Percentiles rank a stretch among this genome's conserved stretches.
phyloP scores from a whole-genome alignment of 2,888 invertebrate species.

The Microctonus hyperodae region DNA sequence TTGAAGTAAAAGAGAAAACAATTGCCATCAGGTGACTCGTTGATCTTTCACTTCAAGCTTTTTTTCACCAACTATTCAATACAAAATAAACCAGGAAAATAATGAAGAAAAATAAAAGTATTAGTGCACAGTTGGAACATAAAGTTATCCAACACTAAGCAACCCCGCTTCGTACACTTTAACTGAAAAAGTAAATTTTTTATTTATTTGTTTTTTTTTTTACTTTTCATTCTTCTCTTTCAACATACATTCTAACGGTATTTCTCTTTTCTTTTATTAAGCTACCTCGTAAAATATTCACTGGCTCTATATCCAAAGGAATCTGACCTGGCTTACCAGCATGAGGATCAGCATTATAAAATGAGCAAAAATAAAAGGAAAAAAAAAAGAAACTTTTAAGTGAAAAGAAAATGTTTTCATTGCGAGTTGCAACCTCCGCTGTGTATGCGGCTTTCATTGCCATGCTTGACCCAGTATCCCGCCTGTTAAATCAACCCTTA shows the following conservation, averaged over 20 bases:
- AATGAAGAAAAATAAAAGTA: background rate
- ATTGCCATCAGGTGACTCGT: slow-evolving; percentile 15
- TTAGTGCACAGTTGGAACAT: slow-evolving; percentile 3
- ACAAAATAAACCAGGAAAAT: background rate
- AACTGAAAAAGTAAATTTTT: slow-evolving; percentile 6
- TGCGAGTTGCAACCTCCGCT: slow-evolving; percentile 37
- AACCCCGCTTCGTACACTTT: slow-evolving; percentile 1
- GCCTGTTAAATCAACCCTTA: background rate
- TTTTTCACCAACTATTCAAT: background rate
- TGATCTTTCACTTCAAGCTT: slow-evolving; percentile 7
- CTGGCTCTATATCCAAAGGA: slow-evolving; percentile 1
- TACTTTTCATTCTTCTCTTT: slow-evolving; percentile 2
- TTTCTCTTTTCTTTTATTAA: background rate
- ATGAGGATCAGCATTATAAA: background rate
- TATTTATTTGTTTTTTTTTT: background rate
- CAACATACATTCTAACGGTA: background rate
- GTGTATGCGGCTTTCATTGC: slow-evolving; percentile 8
- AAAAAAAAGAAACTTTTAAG: slow-evolving; percentile 39
- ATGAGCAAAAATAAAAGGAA: background rate
- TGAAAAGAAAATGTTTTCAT: slow-evolving; percentile 47
- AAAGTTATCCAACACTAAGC: slow-evolving; percentile 14
- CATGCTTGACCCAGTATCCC: slow-evolving; percentile 8
- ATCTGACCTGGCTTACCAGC: slow-evolving; percentile 12
- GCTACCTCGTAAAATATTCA: slow-evolving; percentile 14
- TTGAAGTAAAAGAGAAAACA: slow-evolving; percentile 25